A percentile compares a stretch with the other conserved stretches of the same genome.
Evolutionary conservation across 2,797 vertebrate species (phyloP).

Genomic region (Arnoldichthys spilopterus): DNA sequence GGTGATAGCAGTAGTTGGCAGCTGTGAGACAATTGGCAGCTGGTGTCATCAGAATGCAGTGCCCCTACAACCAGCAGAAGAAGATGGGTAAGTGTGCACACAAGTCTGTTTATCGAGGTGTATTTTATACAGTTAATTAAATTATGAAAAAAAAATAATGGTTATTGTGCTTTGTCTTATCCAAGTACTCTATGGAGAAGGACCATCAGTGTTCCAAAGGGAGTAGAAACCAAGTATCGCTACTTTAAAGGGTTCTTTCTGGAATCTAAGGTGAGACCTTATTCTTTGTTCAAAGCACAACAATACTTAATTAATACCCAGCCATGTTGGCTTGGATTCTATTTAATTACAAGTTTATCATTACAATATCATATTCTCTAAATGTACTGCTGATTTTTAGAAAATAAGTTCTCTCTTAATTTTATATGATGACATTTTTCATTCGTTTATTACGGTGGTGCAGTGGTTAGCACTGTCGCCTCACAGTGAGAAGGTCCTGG

Average conservation of each 20-base stretch:
- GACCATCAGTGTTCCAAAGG: slow-evolving; percentile 78
- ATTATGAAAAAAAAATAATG: slow-evolving; percentile 2
- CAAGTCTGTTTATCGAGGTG: not conserved
- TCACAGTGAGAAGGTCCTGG: no score
- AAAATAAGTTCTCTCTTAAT: no score
- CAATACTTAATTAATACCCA: not conserved
- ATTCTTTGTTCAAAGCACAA: slow-evolving; percentile 1
- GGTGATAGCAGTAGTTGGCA: slow-evolving; percentile 91
- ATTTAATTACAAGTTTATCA: no score
- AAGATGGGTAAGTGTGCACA: slow-evolving; percentile 66
- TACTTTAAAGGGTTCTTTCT: slow-evolving; percentile 93
- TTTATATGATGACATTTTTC: no score
- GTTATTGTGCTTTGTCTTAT: slow-evolving; percentile 10
- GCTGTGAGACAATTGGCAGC: slow-evolving; percentile 86
- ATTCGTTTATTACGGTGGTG: no score
- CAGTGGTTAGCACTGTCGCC: no score
- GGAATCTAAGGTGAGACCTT: slow-evolving; percentile 87
- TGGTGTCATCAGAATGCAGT: slow-evolving; percentile 89
- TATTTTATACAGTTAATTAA: not conserved
- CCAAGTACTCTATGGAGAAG: slow-evolving; percentile 83
- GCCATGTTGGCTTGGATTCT: not conserved
- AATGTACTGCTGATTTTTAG: no score
- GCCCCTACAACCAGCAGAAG: slow-evolving; percentile 73
- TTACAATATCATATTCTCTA: no score
- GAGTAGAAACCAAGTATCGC: slow-evolving; percentile 82